A percentile compares a stretch with the other conserved stretches of the same genome.
Conservation (phyloP, 2,888 invertebrate genomes). For the Molanna angustata region DNA sequence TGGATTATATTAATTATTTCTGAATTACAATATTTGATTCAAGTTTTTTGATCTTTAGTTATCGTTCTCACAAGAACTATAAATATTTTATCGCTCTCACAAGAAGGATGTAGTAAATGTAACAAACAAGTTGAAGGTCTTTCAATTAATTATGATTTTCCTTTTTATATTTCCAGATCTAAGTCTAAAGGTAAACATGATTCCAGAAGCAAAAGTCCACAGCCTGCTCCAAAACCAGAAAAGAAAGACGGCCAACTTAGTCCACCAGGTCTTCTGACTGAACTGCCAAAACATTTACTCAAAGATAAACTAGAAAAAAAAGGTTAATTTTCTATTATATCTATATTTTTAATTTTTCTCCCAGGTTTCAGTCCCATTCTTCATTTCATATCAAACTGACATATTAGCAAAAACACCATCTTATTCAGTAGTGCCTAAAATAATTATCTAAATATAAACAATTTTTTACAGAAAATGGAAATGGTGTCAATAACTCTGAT, state of each 20-base stretch:
- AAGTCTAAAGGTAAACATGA: conserved; percentile 29
- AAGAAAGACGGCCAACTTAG: conserved; percentile 29
- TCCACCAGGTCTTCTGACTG: conserved; percentile 30
- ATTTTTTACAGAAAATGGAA: conserved; percentile 28
- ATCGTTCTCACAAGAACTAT: too few species aligned
- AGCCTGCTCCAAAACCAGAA: conserved; percentile 10
- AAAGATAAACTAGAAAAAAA: conserved; percentile 28
- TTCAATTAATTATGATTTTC: conserved; percentile 5
- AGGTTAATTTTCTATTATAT: conserved; percentile 14
- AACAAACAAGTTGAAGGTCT: too few species aligned
- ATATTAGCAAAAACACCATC: too few species aligned
- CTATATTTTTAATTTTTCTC: not conserved
- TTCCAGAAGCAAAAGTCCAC: conserved; percentile 26
- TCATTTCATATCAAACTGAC: too few species aligned
- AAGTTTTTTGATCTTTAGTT: too few species aligned
- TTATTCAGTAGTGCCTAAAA: too few species aligned
- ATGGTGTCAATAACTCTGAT: too few species aligned
- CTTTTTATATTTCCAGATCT: conserved; percentile 16
- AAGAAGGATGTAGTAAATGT: too few species aligned
- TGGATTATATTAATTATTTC: too few species aligned
- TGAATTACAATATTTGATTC: too few species aligned
- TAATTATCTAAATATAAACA: not conserved
- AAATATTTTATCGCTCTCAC: too few species aligned
- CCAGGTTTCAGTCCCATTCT: not conserved
- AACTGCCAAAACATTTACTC: conserved; percentile 29